Percentiles rank a stretch among this genome's conserved stretches.
Conservation (phyloP, 2,888 invertebrate species). For the Quadroppia sp. region DNA sequence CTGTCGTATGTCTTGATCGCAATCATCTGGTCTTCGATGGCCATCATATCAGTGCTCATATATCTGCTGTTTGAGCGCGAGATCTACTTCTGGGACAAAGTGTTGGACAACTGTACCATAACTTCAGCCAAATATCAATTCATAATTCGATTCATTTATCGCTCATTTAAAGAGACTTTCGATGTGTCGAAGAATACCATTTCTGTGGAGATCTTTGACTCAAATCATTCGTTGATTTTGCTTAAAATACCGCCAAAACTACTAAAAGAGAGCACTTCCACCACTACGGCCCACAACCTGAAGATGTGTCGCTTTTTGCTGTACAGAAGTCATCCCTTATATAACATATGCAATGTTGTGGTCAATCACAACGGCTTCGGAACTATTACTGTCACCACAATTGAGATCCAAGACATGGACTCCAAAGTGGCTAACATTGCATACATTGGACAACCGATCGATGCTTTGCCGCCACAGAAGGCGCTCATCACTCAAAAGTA, state of each 20-base stretch:
- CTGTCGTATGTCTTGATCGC: neutral
- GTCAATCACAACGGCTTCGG: constrained; percentile 10
- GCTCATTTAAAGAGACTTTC: neutral
- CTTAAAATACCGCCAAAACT: constrained; percentile 7
- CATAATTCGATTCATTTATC: constrained; percentile 8
- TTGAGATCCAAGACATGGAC: constrained; percentile 1
- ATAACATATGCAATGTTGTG: neutral
- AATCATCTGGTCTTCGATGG: neutral
- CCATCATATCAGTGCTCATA: neutral
- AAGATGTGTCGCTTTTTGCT: neutral
- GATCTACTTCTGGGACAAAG: constrained; percentile 27
- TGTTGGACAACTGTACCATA: neutral
- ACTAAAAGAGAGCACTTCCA: neutral
- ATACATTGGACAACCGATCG: neutral
- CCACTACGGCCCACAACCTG: neutral
- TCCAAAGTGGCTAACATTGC: neutral
- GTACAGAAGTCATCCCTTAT: neutral
- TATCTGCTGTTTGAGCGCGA: constrained; percentile 5
- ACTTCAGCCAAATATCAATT: neutral
- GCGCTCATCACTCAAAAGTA: neutral
- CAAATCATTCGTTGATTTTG: neutral
- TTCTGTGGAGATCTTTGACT: neutral
- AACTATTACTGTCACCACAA: neutral
- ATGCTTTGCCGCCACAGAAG: neutral
- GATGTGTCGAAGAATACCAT: neutral